phyloP scores from a whole-genome alignment of 2,797 vertebrate genomes.

The Sebastes hubbsi region DNA sequence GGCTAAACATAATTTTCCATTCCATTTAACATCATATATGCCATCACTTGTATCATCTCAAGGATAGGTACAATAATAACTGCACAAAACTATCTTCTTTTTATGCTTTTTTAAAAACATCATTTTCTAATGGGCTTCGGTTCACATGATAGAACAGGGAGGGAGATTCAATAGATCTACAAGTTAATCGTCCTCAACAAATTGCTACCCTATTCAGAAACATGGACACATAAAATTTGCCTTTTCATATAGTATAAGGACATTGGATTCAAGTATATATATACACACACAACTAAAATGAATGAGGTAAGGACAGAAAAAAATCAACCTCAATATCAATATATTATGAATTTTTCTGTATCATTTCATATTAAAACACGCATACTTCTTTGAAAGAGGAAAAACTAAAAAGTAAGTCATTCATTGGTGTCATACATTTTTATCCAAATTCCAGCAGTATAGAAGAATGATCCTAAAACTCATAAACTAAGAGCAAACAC shows the following conservation, averaged over 20 bases:
- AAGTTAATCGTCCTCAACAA: conserved; percentile 61
- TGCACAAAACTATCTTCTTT: conserved; percentile 53
- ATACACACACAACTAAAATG: conserved; percentile 63
- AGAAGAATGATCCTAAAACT: conserved; percentile 57
- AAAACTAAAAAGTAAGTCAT: conserved; percentile 73
- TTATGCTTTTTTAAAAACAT: conserved; percentile 20
- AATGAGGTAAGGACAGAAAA: conserved; percentile 61
- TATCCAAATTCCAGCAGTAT: conserved; percentile 73
- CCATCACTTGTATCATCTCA: conserved; percentile 34
- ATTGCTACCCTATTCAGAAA: conserved; percentile 72
- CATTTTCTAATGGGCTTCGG: conserved; percentile 33
- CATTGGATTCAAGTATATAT: conserved; percentile 76
- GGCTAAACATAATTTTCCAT: conserved; percentile 30
- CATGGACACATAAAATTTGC: conserved; percentile 65
- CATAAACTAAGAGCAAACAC: conserved; percentile 48
- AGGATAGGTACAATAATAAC: conserved; percentile 59
- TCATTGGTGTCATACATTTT: conserved; percentile 82
- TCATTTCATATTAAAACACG: conserved; percentile 71
- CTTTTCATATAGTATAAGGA: conserved; percentile 71
- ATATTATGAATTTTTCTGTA: conserved; percentile 69
- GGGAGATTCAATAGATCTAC: conserved; percentile 50
- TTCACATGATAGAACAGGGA: conserved; percentile 34
- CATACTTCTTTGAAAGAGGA: conserved; percentile 60
- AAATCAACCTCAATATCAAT: conserved; percentile 58
- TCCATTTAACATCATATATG: conserved; percentile 23